Base-by-base conservation (phyloP, 2,113 vertebrate species). In the Psettodes erumei region DNA sequence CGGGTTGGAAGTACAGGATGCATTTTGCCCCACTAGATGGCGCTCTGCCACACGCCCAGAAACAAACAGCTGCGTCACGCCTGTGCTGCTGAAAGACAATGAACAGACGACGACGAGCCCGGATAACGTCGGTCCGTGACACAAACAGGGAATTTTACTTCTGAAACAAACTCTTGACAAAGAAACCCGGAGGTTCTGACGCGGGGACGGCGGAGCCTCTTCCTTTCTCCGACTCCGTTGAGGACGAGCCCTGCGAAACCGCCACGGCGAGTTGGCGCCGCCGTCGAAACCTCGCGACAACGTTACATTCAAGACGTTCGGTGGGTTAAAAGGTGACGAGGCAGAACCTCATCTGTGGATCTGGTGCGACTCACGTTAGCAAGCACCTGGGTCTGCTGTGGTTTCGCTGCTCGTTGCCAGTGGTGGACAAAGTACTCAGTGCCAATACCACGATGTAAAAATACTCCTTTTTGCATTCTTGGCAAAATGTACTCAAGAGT, bases 231-330 rank as follows among this genome's bases (percentile, higher is more conserved):
- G n/a, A n/a, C n/a, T n/a, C n/a, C n/a, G n/a, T n/a, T n/a, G n/a
- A n/a, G n/a, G n/a, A n/a, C n/a, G n/a, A n/a, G n/a, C n/a, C n/a
- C n/a, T n/a, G n/a, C n/a, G n/a, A n/a, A n/a, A n/a, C n/a, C n/a
- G 11, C 6, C 19, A 25, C 4, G 21, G 11, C 19, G 6, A 23
- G 55, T 33, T 58, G 47, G n/a, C n/a, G n/a, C n/a, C n/a, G n/a
- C n/a, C n/a, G n/a, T n/a, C n/a, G n/a, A 8, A 54, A 73, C 55
- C 38, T 58, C 19, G 53, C 16, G 15, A 65, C 32, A 37, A 55
- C 45, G 13, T 62, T 83, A 89, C 88, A 89, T 89, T 91, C 91
- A 86, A 64, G 43, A 87, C 59, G 77, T 78, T 74, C 48, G 68
- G 86, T 82, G 87, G 82, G 74, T 63, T 59, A 54, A 68, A 70